phyloP scores from a whole-genome alignment of 2,888 invertebrate genomes.

The Tryphoninae sp. region DNA sequence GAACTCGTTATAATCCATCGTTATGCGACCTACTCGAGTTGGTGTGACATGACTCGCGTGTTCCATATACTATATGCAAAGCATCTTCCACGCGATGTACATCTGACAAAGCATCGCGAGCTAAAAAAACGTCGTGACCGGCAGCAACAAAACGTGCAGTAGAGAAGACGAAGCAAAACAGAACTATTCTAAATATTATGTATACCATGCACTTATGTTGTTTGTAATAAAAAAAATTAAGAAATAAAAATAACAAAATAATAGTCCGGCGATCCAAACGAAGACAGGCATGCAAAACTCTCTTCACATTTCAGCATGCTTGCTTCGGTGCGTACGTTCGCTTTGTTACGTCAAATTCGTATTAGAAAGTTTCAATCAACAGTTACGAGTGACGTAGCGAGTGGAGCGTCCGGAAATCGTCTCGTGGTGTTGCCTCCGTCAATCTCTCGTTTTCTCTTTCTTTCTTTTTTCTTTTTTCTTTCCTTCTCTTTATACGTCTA shows the following conservation, averaged over 20 bases:
- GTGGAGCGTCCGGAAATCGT: conserved; percentile 56
- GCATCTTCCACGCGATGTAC: conserved; percentile 5
- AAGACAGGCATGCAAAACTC: conserved; percentile 6
- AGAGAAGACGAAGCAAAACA: conserved; percentile 65
- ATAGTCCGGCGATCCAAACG: conserved; percentile 1
- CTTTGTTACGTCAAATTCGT: conserved; percentile 62
- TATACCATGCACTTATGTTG: no score
- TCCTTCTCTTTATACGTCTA: neutral
- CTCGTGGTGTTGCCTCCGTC: conserved; percentile 36
- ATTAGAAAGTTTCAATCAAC: conserved; percentile 67
- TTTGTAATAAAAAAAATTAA: neutral
- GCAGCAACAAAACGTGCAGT: conserved; percentile 33
- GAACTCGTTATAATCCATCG: neutral
- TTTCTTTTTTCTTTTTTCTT: neutral
- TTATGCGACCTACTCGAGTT: neutral
- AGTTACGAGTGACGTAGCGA: conserved; percentile 62
- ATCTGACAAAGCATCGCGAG: conserved; percentile 16
- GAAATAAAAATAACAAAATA: conserved; percentile 13
- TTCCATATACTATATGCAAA: conserved; percentile 48
- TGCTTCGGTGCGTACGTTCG: conserved; percentile 34
- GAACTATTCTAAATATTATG: conserved; percentile 36
- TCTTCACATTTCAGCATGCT: conserved; percentile 38
- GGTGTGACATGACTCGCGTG: conserved; percentile 35
- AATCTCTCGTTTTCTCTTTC: neutral
- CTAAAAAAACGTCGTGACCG: conserved; percentile 17